Percentiles rank a stretch among this genome's conserved stretches.
Conservation (phyloP, 2,113 vertebrate species). For the Elgaria multicarinata region DNA sequence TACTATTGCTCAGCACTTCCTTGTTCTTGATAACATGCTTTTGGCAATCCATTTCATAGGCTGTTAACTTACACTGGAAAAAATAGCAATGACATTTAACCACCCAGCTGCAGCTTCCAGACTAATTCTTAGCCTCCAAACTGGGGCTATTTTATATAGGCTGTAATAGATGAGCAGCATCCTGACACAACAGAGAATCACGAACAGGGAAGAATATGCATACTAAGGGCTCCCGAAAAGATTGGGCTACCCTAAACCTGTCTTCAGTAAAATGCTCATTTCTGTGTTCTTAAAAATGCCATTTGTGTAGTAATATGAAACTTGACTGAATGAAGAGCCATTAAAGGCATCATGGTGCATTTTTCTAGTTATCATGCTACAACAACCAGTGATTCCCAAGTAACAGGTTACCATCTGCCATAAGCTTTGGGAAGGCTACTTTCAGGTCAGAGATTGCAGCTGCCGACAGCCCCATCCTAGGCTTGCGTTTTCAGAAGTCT, state of each 20-base stretch:
- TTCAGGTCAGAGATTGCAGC: neutral
- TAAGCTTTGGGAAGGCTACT: neutral
- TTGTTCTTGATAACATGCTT: constrained; percentile 3
- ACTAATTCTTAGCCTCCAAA: neutral
- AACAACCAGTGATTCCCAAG: neutral
- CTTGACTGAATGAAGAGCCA: neutral
- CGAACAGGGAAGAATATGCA: neutral
- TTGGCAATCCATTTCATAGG: neutral
- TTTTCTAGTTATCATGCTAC: neutral
- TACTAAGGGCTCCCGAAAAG: neutral
- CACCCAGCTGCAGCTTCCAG: neutral
- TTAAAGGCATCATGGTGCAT: neutral
- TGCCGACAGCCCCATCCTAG: neutral
- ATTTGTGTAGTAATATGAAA: neutral
- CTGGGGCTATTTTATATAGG: neutral
- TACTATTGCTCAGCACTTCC: neutral
- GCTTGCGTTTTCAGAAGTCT: neutral
- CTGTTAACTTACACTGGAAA: constrained; percentile 5
- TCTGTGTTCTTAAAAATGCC: neutral
- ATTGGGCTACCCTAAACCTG: neutral
- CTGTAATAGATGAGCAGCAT: neutral
- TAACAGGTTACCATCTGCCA: neutral
- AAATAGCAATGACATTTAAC: neutral
- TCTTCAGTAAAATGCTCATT: no score
- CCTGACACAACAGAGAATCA: neutral